Evolutionary conservation across 2,888 invertebrate genomes (phyloP).

Genomic region (Buathra laborator): DNA sequence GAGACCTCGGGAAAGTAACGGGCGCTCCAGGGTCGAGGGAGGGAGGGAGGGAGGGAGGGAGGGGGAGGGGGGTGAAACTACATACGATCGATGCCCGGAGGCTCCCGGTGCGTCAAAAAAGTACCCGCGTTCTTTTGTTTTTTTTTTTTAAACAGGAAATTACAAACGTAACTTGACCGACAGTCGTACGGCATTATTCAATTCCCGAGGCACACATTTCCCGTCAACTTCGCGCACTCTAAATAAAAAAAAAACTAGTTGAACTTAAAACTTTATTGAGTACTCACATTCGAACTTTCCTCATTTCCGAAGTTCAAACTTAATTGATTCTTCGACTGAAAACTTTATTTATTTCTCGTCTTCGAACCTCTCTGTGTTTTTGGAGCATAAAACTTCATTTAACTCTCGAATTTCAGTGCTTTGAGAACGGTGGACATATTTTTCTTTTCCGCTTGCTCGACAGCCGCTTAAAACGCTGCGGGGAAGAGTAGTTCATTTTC

Average conservation of each 20-base stretch:
- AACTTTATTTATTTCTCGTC: background rate
- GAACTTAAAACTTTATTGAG: background rate
- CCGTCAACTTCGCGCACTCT: background rate
- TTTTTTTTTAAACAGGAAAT: background rate
- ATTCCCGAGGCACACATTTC: background rate
- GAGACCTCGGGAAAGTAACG: background rate
- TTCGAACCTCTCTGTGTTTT: background rate
- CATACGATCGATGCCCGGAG: constrained; percentile 27
- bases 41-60: too few species aligned
- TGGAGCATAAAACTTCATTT: background rate
- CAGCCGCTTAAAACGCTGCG: background rate
- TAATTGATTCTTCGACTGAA: background rate
- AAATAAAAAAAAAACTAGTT: background rate
- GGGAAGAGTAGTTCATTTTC: background rate
- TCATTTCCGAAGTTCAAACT: background rate
- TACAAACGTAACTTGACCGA: background rate
- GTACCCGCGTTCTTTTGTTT: background rate
- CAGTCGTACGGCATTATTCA: background rate
- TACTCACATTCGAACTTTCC: background rate
- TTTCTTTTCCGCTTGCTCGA: background rate
- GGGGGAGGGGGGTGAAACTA: background rate
- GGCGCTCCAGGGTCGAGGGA: background rate
- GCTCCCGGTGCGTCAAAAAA: background rate
- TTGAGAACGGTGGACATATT: too few species aligned
- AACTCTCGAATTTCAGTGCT: background rate